phyloP scores from a whole-genome alignment of 1,140 invertebrate genomes.

The Platyura marginata region DNA sequence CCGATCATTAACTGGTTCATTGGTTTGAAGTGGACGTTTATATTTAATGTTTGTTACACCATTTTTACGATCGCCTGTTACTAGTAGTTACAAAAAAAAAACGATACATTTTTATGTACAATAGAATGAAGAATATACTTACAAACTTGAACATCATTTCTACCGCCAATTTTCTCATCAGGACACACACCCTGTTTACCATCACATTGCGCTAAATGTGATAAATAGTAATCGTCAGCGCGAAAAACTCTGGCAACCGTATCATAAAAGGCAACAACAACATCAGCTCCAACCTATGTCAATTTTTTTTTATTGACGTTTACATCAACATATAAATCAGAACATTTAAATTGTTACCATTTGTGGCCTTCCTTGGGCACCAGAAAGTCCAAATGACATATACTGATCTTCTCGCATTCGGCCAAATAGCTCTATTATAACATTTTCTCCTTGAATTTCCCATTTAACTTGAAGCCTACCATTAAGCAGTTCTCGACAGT shows the following conservation, averaged over 20 bases:
- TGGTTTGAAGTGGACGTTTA: constrained; percentile 51
- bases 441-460: constrained; percentile 50
- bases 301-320: too few relatives aligned
- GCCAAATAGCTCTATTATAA: constrained; percentile 57
- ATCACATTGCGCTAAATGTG: constrained; percentile 63
- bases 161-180: constrained; percentile 59
- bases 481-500: constrained; percentile 62
- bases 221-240: constrained; percentile 72
- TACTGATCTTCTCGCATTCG: constrained; percentile 68
- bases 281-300: constrained; percentile 54
- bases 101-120: neutral
- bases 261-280: constrained; percentile 68
- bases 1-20: constrained; percentile 48
- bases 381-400: constrained; percentile 72
- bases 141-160: constrained; percentile 58
- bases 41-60: constrained; percentile 70
- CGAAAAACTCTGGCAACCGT: constrained; percentile 44
- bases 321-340: too few relatives aligned
- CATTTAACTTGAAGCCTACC: constrained; percentile 64
- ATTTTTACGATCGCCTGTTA: constrained; percentile 51
- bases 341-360: constrained; percentile 27
- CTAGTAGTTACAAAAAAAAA: constrained; percentile 14
- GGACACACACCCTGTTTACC: constrained; percentile 70
- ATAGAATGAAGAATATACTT: constrained; percentile 5
- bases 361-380: constrained; percentile 42